These are phyloP conservation scores for Selene dorsalis DNA, from an alignment of 2,797 vertebrate species.

Conservation along the genomic window DNA sequence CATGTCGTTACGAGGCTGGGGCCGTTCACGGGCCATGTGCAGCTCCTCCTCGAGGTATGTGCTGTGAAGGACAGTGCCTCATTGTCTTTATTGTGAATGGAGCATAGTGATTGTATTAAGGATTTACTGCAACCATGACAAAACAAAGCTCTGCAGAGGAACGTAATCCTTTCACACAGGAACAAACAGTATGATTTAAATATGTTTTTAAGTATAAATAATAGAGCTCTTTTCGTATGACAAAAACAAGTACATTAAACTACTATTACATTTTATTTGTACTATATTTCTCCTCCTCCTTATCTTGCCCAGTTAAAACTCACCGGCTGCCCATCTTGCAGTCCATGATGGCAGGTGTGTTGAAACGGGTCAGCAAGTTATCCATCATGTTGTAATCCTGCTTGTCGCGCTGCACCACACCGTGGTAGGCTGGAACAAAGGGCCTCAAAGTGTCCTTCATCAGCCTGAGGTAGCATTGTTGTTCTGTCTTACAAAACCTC, in stretches of 20 bases:
- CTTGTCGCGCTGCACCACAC: conserved; percentile 82
- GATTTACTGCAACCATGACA: not conserved
- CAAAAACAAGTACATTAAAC: not conserved
- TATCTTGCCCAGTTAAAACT: conserved; percentile 10
- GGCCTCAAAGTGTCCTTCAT: conserved; percentile 80
- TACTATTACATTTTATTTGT: not conserved
- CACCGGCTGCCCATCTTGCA: conserved; percentile 93
- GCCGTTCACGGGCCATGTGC: conserved; percentile 81
- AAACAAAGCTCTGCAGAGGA: not conserved
- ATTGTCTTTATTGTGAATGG: not conserved
- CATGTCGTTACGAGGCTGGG: conserved; percentile 88
- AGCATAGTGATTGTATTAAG: not conserved
- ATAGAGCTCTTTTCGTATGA: not conserved
- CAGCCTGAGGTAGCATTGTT: conserved; percentile 80
- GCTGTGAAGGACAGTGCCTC: conserved; percentile 67
- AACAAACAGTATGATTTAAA: not conserved
- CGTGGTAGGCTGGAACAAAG: conserved; percentile 85
- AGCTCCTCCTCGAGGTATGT: conserved; percentile 90
- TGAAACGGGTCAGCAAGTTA: conserved; percentile 87
- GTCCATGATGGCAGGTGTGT: conserved; percentile 90
- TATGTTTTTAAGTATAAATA: not conserved
- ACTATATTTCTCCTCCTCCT: not conserved
- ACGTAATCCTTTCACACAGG: not conserved
- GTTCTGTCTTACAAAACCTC: conserved; percentile 81
- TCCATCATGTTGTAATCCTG: conserved; percentile 92